These are phyloP conservation scores for Zenarchopterus dispar DNA, from an alignment of 2,797 vertebrate genomes.

Conservation along the genomic window DNA sequence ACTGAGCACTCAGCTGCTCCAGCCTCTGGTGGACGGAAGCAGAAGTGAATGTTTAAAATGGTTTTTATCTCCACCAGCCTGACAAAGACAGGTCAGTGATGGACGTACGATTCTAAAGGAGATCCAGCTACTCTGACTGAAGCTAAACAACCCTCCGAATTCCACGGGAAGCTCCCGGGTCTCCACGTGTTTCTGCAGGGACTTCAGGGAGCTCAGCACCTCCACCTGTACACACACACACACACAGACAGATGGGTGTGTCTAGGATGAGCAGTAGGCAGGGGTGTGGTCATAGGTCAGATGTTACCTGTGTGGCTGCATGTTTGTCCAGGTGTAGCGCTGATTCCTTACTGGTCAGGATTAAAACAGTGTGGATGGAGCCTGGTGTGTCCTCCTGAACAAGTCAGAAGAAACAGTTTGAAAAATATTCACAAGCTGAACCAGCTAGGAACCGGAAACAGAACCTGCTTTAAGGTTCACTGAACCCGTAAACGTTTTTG, in stretches of 20 bases:
- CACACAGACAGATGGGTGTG: too few relatives aligned
- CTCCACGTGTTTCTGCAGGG: slow-evolving; percentile 88
- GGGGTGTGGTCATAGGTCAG: too few relatives aligned
- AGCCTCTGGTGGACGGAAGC: slow-evolving; percentile 79
- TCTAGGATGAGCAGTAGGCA: too few relatives aligned
- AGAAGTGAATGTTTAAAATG: too few relatives aligned
- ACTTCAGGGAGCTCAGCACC: slow-evolving; percentile 85
- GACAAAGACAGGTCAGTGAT: too few relatives aligned
- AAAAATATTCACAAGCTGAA: too few relatives aligned
- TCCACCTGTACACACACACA: slow-evolving; percentile 80
- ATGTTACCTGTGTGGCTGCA: slow-evolving; percentile 45
- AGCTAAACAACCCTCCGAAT: slow-evolving; percentile 87
- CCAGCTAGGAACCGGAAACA: background rate
- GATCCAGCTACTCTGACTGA: slow-evolving; percentile 90
- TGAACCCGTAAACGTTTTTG: too few relatives aligned
- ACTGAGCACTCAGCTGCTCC: slow-evolving; percentile 86
- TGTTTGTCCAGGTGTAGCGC: slow-evolving; percentile 79
- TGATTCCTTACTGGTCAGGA: slow-evolving; percentile 85
- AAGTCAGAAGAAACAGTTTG: background rate
- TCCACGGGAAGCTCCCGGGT: slow-evolving; percentile 83
- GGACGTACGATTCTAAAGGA: slow-evolving; percentile 85
- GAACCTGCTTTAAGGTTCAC: too few relatives aligned
- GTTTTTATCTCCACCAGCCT: too few relatives aligned
- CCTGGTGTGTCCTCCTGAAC: slow-evolving; percentile 82
- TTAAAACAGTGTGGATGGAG: slow-evolving; percentile 84